These are phyloP conservation scores for Accipiter virgatus DNA, from an alignment of 2,113 vertebrate species.

Conservation along the genomic window DNA sequence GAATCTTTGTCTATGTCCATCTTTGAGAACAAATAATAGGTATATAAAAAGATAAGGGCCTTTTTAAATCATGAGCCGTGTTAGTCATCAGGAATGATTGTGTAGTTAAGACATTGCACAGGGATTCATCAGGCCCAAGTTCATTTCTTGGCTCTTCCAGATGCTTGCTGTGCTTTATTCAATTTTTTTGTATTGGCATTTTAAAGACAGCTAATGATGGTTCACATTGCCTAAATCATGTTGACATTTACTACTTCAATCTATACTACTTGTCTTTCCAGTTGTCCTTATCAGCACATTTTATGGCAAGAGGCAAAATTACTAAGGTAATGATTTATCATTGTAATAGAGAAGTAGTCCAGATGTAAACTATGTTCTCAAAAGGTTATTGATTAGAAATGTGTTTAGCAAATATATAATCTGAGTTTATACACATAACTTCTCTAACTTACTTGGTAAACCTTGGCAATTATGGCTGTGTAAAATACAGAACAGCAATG, in stretches of 20 bases:
- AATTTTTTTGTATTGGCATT: not conserved
- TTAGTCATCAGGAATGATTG: not conserved
- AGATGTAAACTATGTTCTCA: not conserved
- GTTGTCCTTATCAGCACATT: not conserved
- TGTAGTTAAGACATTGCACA: not conserved
- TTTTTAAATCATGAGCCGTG: not conserved
- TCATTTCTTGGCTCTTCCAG: not conserved
- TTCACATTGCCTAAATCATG: not conserved
- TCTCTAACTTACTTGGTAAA: not conserved
- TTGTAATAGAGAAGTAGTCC: not conserved
- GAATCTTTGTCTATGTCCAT: not conserved
- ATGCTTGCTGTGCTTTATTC: not conserved
- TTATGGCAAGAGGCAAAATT: not conserved
- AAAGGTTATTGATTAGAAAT: not conserved
- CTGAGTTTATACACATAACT: not conserved
- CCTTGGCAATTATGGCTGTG: not conserved
- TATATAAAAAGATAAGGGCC: not conserved
- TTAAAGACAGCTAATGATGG: not conserved
- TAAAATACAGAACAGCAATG: not conserved
- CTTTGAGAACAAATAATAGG: not conserved
- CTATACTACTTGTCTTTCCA: not conserved
- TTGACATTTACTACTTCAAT: not conserved
- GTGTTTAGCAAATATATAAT: not conserved
- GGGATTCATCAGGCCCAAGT: not conserved
- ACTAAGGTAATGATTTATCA: not conserved